phyloP scores from a whole-genome alignment of 1,140 invertebrate species.

The Aphidius ervi region DNA sequence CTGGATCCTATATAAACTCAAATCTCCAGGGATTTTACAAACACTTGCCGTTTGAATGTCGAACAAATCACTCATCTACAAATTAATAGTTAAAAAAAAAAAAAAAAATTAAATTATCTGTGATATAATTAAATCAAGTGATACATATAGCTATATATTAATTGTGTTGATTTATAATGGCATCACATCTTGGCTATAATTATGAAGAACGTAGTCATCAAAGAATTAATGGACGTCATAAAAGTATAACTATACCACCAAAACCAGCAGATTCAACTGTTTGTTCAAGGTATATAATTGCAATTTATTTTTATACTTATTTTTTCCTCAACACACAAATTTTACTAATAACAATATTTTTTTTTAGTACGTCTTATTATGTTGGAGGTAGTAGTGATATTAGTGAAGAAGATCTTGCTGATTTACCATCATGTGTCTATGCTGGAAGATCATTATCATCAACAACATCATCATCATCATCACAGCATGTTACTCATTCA shows the following conservation, averaged over 20 bases:
- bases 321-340: background rate
- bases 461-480: background rate
- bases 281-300: conserved; percentile 39
- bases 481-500: conserved; percentile 43
- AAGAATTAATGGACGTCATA: conserved; percentile 37
- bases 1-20: conserved; percentile 37
- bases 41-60: conserved; percentile 30
- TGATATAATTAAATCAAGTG: conserved; percentile 2
- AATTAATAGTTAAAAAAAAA: background rate
- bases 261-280: conserved; percentile 45
- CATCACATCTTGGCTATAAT: conserved; percentile 44
- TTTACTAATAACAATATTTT: conserved; percentile 5
- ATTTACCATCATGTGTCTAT: conserved; percentile 67
- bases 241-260: conserved; percentile 34
- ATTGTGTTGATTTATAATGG: conserved; percentile 27
- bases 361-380: conserved; percentile 49
- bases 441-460: conserved; percentile 50
- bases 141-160: conserved; percentile 8
- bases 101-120: conserved; percentile 1
- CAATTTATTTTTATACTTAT: conserved; percentile 13
- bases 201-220: conserved; percentile 44
- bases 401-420: conserved; percentile 56
- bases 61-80: conserved; percentile 7
- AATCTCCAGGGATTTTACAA: conserved; percentile 35
- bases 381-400: conserved; percentile 52